Conservation (phyloP, 2,888 invertebrate genomes). For the Ramazzottius varieornatus region DNA sequence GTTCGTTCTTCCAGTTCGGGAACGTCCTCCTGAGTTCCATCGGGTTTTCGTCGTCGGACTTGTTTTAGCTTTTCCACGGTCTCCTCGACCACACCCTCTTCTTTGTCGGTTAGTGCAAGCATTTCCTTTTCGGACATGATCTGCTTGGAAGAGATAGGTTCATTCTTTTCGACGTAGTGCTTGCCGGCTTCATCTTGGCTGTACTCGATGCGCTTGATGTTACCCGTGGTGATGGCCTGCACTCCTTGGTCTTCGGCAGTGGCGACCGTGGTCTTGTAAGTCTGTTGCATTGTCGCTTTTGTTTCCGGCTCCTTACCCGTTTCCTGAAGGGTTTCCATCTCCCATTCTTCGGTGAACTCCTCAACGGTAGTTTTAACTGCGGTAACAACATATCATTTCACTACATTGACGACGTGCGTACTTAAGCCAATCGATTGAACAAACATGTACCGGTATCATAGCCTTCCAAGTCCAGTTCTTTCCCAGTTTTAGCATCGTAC, state of each 20-base stretch:
- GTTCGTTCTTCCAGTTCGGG: not conserved
- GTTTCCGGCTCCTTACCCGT: not conserved
- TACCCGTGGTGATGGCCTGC: not conserved
- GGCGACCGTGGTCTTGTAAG: not conserved
- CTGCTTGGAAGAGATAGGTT: not conserved
- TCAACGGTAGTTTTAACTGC: slow-evolving; percentile 1
- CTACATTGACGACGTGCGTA: not conserved
- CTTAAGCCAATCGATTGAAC: not conserved
- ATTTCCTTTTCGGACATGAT: not conserved
- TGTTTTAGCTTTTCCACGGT: not conserved
- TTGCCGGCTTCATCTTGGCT: not conserved
- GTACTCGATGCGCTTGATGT: slow-evolving; percentile 1
- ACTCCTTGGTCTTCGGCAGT: not conserved
- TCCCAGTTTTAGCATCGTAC: not conserved
- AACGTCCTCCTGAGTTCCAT: not conserved
- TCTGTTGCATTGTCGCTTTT: not conserved
- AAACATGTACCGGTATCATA: not conserved
- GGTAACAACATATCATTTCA: not conserved
- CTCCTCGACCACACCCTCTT: not conserved
- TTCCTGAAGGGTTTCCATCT: not conserved
- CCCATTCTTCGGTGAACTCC: not conserved
- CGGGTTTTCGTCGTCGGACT: not conserved
- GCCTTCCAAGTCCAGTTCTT: not conserved
- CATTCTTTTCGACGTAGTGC: not conserved
- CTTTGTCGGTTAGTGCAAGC: not conserved